Evolutionary conservation across 2,113 vertebrate genomes (phyloP).

Genomic region (Tragelaphus buxtoni): DNA sequence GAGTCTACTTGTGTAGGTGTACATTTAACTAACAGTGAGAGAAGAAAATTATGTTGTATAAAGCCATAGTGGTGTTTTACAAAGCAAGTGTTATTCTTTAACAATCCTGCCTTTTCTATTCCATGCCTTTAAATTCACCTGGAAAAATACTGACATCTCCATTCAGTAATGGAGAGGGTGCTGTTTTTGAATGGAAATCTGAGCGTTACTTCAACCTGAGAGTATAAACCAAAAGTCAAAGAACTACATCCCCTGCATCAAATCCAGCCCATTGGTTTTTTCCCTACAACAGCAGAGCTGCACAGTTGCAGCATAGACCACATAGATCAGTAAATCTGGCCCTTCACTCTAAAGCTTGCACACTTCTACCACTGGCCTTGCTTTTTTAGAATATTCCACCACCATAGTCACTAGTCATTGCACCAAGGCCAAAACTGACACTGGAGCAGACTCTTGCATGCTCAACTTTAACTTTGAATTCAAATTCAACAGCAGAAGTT

Average conservation of each 20-base stretch:
- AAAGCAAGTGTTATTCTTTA: not conserved
- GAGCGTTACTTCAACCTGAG: not conserved
- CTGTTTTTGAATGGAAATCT: not conserved
- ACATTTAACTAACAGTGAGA: not conserved
- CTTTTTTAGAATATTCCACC: not conserved
- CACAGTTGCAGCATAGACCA: not conserved
- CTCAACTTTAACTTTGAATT: not conserved
- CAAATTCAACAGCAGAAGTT: not conserved
- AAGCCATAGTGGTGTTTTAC: not conserved
- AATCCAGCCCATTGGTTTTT: not conserved
- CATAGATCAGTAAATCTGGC: accelerated
- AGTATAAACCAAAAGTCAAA: not conserved
- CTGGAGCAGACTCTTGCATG: not conserved
- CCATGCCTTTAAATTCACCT: not conserved
- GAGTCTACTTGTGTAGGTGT: not conserved
- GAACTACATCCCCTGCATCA: not conserved
- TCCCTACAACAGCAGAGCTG: not conserved
- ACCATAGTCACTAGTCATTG: not conserved
- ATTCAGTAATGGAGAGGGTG: not conserved
- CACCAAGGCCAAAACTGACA: not conserved
- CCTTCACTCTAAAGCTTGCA: not conserved
- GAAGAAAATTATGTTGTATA: not conserved
- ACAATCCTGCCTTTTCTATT: not conserved
- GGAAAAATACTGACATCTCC: not conserved
- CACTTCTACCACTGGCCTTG: not conserved